Base-by-base conservation (phyloP, 2,113 vertebrate genomes). In the Merops nubicus region DNA sequence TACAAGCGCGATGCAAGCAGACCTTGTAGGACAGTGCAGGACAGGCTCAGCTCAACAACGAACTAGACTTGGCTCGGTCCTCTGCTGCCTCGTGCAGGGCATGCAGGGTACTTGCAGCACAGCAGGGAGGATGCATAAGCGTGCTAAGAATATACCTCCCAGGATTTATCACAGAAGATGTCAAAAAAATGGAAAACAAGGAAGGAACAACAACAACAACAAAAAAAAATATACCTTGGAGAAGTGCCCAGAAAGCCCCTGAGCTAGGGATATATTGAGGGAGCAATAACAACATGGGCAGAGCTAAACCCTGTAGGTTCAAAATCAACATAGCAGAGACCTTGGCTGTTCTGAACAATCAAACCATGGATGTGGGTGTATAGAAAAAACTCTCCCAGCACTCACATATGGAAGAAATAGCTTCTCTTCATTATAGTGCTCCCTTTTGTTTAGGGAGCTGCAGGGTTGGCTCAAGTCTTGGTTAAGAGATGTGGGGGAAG, bases 1-100 rank as follows among this genome's bases (percentile, higher is more conserved):
- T n/a, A 7, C 0, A 7, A 15, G 42, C 22, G 22, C 2, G 4
- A 1, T 5, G 5, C 51, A 25, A 63, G 29, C n/a, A 64, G 63
- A 29, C 12, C 20, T 14, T 1, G 21, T 0, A 45, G 56, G 47
- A 22, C 38, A 7, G 28, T 0, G 6, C 13, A 2, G 9, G 42
- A 28, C 81, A 38, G 26, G 43, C 17, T 14, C 45, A 50, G 47
- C 36, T 47, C 57, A 8, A 18, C 34, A 5, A 18, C 38, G 2
- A 18, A 42, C 33, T 1, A 12, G 8, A 17, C 38, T 0, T n/a
- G 42, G 13, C n/a, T 40, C 1, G 0, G 8, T 82, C 26, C 54
- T 70, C 59, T 59, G 78, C 88, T 88, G 72, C 94, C 79, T 50
- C 59, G 2, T 4, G 33, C 45, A 72, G 48, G 53, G 33, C 53